Evolutionary conservation across 2,797 vertebrate species (phyloP), one percentile per base, ranked within the genome.

Genomic region (Danionella dracula): DNA sequence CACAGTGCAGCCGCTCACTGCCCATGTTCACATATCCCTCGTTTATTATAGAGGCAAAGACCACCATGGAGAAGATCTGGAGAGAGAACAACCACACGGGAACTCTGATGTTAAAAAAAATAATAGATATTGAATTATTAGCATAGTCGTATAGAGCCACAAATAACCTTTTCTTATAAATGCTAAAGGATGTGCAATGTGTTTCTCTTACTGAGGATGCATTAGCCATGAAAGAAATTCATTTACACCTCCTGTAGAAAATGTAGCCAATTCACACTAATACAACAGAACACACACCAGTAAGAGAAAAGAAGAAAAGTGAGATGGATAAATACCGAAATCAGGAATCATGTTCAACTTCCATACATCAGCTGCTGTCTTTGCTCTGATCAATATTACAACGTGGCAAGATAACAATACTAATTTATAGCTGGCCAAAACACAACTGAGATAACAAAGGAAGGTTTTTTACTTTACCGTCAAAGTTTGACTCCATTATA

Each of bases 11-110:
- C 34, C 92, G 82, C 0, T 92, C 78, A 32, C 86, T 90, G 59
- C 90, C 90, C 11, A 83, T 85, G 81, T 97, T 99, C 76, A 96
- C 87, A 34, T 98, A 98, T 73, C 95, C 94, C 81, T 99, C 96
- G 6, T 99, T 99, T 38, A 97, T 77, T 0, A 99, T 98, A 73
- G 92, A 95, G 81, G 92, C 90, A 29, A 99, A 99, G 67, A 99
- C 96, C 35, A 95, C 94, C 2, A 99, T 91, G 83, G 96, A 95
- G 85, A 93, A 93, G 37, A 94, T 77, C 90, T 92, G 80, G 34
- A 74, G 13, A 54, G 31, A 34, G 23, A n/a, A n/a, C 6, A 27
- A 27, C 23, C 8, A 13, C 5, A 41, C 3, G 29, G 12, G 13
- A 50, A 13, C 35, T 17, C 40, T 7, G n/a, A 1, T 44, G 38